Evolutionary conservation across 1,140 invertebrate species (phyloP).

Genomic region (Drosophila serrata): DNA sequence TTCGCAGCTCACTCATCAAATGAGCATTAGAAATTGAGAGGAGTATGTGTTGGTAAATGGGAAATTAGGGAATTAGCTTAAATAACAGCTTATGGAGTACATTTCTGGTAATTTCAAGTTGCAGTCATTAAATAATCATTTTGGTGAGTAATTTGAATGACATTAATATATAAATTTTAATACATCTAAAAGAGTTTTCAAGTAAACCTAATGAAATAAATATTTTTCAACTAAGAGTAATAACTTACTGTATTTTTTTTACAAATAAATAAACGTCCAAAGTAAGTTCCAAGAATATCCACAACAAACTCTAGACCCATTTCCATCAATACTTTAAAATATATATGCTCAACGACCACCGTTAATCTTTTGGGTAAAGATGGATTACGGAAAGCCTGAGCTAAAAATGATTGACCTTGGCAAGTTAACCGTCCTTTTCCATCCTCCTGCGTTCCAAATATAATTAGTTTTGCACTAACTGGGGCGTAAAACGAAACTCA

Average conservation of each 20-base stretch:
- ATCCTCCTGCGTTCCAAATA: slow-evolving; percentile 30
- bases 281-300: too few species aligned
- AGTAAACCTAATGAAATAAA: not conserved
- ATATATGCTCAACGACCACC: not conserved
- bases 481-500: slow-evolving; percentile 68
- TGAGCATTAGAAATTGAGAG: slow-evolving; percentile 47
- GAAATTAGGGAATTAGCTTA: slow-evolving; percentile 22
- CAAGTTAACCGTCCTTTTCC: slow-evolving; percentile 4
- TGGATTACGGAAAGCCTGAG: slow-evolving; percentile 3
- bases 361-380: slow-evolving; percentile 7
- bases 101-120: slow-evolving; percentile 2
- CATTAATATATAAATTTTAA: not conserved
- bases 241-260: not conserved
- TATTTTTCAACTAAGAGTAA: not conserved
- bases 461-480: slow-evolving; percentile 83
- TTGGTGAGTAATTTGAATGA: slow-evolving; percentile 6
- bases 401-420: slow-evolving; percentile 36
- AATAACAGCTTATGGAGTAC: slow-evolving; percentile 2
- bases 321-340: not conserved
- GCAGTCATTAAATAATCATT: slow-evolving; percentile 21
- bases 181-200: not conserved
- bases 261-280: not conserved
- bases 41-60: slow-evolving; percentile 2
- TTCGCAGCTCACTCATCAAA: slow-evolving; percentile 41
- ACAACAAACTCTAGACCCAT: not conserved